phyloP scores from a whole-genome alignment of 2,797 vertebrate species.

The Chromobotia macracanthus region DNA sequence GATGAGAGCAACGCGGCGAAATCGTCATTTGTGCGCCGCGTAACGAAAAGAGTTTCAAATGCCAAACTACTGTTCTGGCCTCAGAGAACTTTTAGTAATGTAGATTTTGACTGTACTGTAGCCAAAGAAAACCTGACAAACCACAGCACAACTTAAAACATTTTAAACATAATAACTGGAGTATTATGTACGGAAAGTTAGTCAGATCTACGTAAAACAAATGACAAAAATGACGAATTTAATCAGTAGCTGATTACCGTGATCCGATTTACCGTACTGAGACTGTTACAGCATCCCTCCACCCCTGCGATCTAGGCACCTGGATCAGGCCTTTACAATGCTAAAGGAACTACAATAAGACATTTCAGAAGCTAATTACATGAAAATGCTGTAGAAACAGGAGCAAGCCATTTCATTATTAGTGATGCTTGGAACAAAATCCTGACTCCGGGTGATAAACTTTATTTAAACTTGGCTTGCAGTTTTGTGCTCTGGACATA shows the following conservation, averaged over 20 bases:
- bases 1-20: slow-evolving; percentile 1
- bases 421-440: no score
- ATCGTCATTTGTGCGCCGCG: background rate
- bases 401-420: no score
- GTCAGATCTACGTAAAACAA: background rate
- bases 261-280: background rate
- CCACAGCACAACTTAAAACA: background rate
- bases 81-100: background rate
- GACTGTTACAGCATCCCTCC: background rate
- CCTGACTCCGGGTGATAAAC: no score
- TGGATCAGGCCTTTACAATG: background rate
- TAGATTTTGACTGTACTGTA: background rate
- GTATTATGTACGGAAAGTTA: background rate
- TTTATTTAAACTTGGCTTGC: no score
- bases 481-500: no score
- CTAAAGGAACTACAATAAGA: background rate
- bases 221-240: background rate
- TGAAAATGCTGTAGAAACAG: no score
- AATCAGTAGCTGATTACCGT: background rate
- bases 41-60: background rate
- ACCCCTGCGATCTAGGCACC: background rate
- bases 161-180: background rate
- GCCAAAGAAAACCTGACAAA: slow-evolving; percentile 1
- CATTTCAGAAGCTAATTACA: no score
- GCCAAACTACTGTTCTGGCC: slow-evolving; percentile 21